These are phyloP conservation scores for Tridacna gigas DNA, from an alignment of 2,888 invertebrate genomes.

Conservation along the genomic window DNA sequence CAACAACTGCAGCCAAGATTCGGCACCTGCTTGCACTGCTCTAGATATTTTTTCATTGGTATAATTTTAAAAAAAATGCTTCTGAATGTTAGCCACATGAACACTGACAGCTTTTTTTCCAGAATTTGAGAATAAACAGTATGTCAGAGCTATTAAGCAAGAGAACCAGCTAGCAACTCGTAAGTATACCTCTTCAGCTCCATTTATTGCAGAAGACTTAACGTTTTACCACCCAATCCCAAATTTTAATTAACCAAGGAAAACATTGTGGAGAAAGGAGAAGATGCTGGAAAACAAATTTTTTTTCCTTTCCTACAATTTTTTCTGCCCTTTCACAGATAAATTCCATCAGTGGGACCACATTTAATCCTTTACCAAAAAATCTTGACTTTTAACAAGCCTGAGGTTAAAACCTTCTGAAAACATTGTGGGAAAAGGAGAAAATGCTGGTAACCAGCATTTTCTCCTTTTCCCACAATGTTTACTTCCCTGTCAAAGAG, in stretches of 20 bases:
- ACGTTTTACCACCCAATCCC: no score
- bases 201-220: no score
- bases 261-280: not conserved
- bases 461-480: not conserved
- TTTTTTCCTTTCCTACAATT: not conserved
- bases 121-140: conserved; percentile 25
- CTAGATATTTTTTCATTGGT: no score
- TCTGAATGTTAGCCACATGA: no score
- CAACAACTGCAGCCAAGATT: no score
- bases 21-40: no score
- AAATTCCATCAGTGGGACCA: no score
- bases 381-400: no score
- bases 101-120: not conserved
- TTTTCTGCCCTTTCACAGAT: not conserved
- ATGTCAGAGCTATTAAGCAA: conserved; percentile 17
- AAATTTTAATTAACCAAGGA: not conserved
- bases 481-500: not conserved
- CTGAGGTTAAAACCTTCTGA: not conserved
- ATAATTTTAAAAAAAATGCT: no score
- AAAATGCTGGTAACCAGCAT: not conserved
- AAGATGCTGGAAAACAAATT: not conserved
- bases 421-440: not conserved
- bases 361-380: no score
- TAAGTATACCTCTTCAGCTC: not conserved
- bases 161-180: conserved; percentile 1